Conservation (phyloP, 2,888 invertebrate species). For the Philaethria dido region DNA sequence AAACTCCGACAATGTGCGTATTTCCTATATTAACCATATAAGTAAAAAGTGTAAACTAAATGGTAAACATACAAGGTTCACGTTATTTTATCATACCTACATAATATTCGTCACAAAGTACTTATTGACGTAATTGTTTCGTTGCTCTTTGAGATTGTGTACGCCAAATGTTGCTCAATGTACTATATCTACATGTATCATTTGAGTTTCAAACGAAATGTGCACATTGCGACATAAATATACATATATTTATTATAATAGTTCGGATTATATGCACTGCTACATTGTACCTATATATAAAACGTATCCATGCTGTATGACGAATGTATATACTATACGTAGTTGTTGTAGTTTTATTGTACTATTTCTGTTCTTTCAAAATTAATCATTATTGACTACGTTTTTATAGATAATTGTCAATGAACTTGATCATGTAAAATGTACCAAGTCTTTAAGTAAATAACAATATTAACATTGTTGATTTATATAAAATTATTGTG, state of each 20-base stretch:
- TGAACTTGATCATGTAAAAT: not conserved
- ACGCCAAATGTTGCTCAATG: conserved; percentile 76
- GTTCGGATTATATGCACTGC: conserved; percentile 8
- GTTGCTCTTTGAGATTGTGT: conserved; percentile 40
- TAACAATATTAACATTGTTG: not conserved
- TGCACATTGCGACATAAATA: conserved; percentile 69
- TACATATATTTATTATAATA: conserved; percentile 33
- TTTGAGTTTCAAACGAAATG: conserved; percentile 59
- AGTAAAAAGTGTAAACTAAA: conserved; percentile 30
- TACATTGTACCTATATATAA: conserved; percentile 3
- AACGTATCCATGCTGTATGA: not conserved
- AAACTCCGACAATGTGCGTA: conserved; percentile 70
- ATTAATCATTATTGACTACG: no score
- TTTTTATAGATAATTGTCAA: no score
- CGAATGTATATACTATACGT: not conserved
- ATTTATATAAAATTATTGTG: not conserved
- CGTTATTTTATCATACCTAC: conserved; percentile 40
- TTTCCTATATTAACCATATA: conserved; percentile 57
- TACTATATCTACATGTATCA: conserved; percentile 52
- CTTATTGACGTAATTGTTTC: conserved; percentile 47
- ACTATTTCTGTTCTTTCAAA: not conserved
- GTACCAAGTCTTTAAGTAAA: not conserved
- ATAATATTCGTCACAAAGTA: conserved; percentile 64
- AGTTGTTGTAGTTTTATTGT: not conserved
- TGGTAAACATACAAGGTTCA: conserved; percentile 34